Evolutionary conservation across 1,140 invertebrate species (phyloP).

Genomic region (Matsumurasca onukii): DNA sequence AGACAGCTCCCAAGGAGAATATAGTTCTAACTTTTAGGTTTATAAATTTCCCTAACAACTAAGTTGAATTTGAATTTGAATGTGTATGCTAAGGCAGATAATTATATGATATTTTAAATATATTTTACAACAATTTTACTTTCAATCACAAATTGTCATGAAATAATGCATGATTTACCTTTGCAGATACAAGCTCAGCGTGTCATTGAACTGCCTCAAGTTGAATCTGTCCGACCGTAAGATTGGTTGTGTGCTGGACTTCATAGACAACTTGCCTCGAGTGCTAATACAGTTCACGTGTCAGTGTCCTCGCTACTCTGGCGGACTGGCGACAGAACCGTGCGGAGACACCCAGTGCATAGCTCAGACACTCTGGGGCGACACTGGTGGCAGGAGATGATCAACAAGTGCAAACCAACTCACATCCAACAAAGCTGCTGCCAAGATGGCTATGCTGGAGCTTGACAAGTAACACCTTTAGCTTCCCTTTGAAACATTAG

Average conservation of each 20-base stretch:
- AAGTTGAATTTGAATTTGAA: no score
- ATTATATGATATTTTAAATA: no score
- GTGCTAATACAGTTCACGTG: constrained; percentile 40
- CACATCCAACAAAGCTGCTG: constrained; percentile 30
- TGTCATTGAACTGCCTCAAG: constrained; percentile 69
- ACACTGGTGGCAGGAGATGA: constrained; percentile 48
- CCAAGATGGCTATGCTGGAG: constrained; percentile 39
- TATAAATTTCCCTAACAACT: background rate
- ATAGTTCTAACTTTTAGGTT: background rate
- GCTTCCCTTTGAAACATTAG: no score
- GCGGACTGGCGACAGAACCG: background rate
- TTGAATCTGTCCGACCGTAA: constrained; percentile 77
- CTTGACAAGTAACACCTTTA: constrained; percentile 44
- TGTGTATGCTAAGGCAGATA: no score
- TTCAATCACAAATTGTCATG: background rate
- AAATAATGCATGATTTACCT: background rate
- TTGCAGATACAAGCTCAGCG: constrained; percentile 72
- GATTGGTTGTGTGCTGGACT: constrained; percentile 64
- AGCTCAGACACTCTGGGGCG: constrained; percentile 45
- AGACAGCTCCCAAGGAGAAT: constrained; percentile 65
- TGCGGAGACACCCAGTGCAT: background rate
- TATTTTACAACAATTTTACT: background rate
- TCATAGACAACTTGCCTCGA: constrained; percentile 65
- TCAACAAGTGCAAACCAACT: constrained; percentile 17
- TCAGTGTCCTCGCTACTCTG: constrained; percentile 33